Conservation (phyloP, 1,140 invertebrate genomes). For the Matsumurasca onukii region DNA sequence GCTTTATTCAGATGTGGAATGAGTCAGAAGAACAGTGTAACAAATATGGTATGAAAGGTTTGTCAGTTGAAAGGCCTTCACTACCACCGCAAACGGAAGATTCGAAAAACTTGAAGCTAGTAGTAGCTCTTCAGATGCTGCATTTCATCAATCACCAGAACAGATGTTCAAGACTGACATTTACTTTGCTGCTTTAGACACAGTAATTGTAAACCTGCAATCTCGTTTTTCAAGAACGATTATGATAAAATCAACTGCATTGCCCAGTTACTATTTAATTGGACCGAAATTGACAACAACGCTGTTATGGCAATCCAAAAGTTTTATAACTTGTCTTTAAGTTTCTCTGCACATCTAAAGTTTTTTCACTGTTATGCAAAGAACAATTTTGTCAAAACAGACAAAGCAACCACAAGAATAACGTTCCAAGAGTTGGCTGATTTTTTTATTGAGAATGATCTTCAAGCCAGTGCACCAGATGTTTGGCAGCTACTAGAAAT, state of each 20-base stretch:
- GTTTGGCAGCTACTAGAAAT: slow-evolving; percentile 1
- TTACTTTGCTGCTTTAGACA: slow-evolving; percentile 13
- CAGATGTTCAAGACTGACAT: slow-evolving; percentile 6
- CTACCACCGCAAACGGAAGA: not conserved
- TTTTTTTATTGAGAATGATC: not conserved
- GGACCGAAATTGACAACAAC: not conserved
- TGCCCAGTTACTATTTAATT: not conserved
- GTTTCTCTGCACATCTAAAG: not conserved
- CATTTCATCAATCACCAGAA: not conserved
- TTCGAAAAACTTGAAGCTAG: not conserved
- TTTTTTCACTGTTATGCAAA: slow-evolving; percentile 16
- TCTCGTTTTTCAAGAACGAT: slow-evolving; percentile 13
- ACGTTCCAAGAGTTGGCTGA: not conserved
- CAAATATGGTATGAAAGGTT: slow-evolving; percentile 1
- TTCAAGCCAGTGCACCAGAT: not conserved
- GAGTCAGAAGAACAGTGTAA: slow-evolving; percentile 1
- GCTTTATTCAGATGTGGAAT: slow-evolving; percentile 1
- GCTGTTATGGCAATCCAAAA: slow-evolving; percentile 12
- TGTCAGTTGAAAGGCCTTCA: not conserved
- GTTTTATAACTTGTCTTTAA: slow-evolving; percentile 20
- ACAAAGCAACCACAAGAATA: slow-evolving; percentile 9
- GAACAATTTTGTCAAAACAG: slow-evolving; percentile 5
- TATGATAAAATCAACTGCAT: slow-evolving; percentile 16
- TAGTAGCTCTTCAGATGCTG: not conserved
- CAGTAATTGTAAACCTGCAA: slow-evolving; percentile 5